phyloP scores from a whole-genome alignment of 2,113 vertebrate genomes.

The Mormoops blainvillei region DNA sequence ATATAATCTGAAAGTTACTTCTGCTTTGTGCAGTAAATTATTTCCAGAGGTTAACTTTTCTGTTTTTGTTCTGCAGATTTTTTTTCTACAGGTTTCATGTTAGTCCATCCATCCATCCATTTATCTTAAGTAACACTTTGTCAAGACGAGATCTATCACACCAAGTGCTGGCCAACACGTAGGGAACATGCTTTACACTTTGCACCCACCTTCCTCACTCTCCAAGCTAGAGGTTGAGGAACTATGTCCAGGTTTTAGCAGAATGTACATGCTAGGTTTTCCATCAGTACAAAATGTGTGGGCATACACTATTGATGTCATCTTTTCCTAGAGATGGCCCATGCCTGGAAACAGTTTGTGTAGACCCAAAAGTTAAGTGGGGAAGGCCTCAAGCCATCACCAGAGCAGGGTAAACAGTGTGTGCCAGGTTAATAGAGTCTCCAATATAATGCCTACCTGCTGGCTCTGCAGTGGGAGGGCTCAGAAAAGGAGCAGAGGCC shows the following conservation, averaged over 20 bases:
- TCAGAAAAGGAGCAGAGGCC: too few species aligned
- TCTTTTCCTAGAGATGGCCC: background rate
- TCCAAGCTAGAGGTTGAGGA: background rate
- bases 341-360: too few species aligned
- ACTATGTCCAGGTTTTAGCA: background rate
- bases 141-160: background rate
- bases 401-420: too few species aligned
- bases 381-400: too few species aligned
- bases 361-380: too few species aligned
- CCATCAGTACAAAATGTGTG: background rate
- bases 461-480: too few species aligned
- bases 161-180: background rate
- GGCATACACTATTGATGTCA: background rate
- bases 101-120: background rate
- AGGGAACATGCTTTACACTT: background rate
- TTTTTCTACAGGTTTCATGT: background rate
- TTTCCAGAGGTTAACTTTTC: slow-evolving; percentile 31
- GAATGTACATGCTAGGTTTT: background rate
- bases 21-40: slow-evolving; percentile 32
- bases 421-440: too few species aligned
- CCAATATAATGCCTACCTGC: too few species aligned
- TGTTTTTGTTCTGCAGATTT: slow-evolving; percentile 18
- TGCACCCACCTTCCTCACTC: background rate
- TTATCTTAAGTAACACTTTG: background rate
- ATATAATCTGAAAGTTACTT: slow-evolving; percentile 37